These are phyloP conservation scores for Drosophila varians DNA, from an alignment of 1,140 invertebrate species.

Conservation along the genomic window DNA sequence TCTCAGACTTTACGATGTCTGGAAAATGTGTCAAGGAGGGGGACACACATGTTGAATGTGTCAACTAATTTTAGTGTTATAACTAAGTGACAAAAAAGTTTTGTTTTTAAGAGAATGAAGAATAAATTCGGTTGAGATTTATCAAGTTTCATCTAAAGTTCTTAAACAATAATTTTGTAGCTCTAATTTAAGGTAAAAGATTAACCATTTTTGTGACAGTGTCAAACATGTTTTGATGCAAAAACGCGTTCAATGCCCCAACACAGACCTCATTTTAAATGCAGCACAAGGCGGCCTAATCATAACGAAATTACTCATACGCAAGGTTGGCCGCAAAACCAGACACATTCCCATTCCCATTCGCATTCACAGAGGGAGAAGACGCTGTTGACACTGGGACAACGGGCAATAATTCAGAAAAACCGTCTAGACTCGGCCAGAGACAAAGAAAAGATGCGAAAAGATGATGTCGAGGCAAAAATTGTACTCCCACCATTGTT, in stretches of 20 bases:
- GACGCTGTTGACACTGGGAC: constrained; percentile 23
- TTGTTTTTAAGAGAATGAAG: too few species aligned
- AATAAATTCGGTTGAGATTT: too few species aligned
- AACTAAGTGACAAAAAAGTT: neutral
- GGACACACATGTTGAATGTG: neutral
- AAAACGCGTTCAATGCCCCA: constrained; percentile 19
- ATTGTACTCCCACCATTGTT: constrained; percentile 52
- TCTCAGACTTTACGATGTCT: constrained; percentile 33
- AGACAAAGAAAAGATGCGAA: constrained; percentile 47
- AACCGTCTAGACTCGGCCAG: constrained; percentile 56
- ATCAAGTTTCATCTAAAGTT: too few species aligned
- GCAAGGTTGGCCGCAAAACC: constrained; percentile 72
- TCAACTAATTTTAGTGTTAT: too few species aligned
- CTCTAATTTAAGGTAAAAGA: too few species aligned
- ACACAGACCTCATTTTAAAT: constrained; percentile 51
- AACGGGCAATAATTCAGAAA: constrained; percentile 63
- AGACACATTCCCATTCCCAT: constrained; percentile 38
- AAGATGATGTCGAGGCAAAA: constrained; percentile 38
- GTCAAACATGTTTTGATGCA: neutral
- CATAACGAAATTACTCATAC: constrained; percentile 70
- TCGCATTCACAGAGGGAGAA: neutral
- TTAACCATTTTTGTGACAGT: neutral
- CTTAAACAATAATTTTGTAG: too few species aligned
- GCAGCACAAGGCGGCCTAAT: constrained; percentile 47
- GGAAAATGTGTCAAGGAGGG: constrained; percentile 17